These are phyloP conservation scores for Vidua chalybeata DNA, from an alignment of 2,113 vertebrate species.

Conservation along the genomic window DNA sequence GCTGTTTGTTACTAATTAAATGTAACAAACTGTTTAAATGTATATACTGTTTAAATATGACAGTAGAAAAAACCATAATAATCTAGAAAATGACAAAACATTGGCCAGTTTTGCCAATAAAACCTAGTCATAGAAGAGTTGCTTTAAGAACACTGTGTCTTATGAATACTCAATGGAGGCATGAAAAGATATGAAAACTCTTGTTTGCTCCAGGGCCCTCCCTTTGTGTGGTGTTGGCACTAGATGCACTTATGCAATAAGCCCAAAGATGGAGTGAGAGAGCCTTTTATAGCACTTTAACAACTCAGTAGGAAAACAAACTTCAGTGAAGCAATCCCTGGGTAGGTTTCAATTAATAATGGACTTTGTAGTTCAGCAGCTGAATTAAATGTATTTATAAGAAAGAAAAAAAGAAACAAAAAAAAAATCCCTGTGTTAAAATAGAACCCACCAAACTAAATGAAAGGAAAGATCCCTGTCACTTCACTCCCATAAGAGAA, in stretches of 20 bases:
- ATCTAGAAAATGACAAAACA: background rate
- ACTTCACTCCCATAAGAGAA: background rate
- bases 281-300: conserved; percentile 42
- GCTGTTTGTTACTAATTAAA: background rate
- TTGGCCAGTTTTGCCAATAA: background rate
- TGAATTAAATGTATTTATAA: background rate
- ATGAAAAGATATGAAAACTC: background rate
- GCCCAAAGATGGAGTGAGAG: conserved; percentile 61
- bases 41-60: background rate
- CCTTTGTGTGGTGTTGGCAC: background rate
- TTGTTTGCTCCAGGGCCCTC: background rate
- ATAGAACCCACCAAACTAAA: background rate
- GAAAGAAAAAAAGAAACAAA: background rate
- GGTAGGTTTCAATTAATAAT: conserved; percentile 6
- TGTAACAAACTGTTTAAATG: background rate
- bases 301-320: conserved; percentile 13
- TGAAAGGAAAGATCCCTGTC: background rate
- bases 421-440: background rate
- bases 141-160: background rate
- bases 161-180: background rate
- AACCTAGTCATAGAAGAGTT: background rate
- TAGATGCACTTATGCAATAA: conserved; percentile 45
- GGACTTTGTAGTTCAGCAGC: background rate
- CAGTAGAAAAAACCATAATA: background rate
- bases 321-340: background rate